Conservation (phyloP, 1,140 invertebrate species). For the Drosophila rufa region DNA sequence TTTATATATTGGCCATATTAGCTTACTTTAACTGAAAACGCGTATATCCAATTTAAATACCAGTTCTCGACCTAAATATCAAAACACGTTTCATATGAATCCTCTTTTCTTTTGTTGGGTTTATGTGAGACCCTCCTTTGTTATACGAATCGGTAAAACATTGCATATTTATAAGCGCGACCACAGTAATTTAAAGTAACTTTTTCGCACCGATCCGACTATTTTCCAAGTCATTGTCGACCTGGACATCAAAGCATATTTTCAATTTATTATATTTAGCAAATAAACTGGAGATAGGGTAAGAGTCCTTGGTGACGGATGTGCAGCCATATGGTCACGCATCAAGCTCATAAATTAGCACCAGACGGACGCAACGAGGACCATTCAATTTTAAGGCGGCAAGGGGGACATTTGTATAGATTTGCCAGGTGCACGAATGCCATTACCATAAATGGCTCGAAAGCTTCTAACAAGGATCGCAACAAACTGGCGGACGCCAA, state of each 20-base stretch:
- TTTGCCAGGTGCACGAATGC: conserved; percentile 51
- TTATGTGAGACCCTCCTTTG: background rate
- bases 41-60: too few relatives aligned
- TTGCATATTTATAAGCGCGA: conserved; percentile 70
- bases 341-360: conserved; percentile 68
- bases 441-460: conserved; percentile 52
- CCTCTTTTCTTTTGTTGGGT: background rate
- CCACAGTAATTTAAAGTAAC: conserved; percentile 67
- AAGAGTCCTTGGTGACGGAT: conserved; percentile 30
- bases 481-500: conserved; percentile 3
- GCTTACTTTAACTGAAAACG: too few relatives aligned
- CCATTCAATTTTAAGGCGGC: conserved; percentile 41
- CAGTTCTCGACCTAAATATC: background rate
- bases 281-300: conserved; percentile 23
- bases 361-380: conserved; percentile 36
- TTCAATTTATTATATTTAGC: conserved; percentile 51
- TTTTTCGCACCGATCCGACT: conserved; percentile 21
- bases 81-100: background rate
- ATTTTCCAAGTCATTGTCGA: conserved; percentile 58
- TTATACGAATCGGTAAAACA: conserved; percentile 25
- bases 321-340: conserved; percentile 72
- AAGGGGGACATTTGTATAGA: conserved; percentile 49
- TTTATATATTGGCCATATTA: too few relatives aligned
- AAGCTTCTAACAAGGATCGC: conserved; percentile 41
- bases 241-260: conserved; percentile 47